phyloP scores from a whole-genome alignment of 2,888 invertebrate genomes.

The Ethmia dodecea region DNA sequence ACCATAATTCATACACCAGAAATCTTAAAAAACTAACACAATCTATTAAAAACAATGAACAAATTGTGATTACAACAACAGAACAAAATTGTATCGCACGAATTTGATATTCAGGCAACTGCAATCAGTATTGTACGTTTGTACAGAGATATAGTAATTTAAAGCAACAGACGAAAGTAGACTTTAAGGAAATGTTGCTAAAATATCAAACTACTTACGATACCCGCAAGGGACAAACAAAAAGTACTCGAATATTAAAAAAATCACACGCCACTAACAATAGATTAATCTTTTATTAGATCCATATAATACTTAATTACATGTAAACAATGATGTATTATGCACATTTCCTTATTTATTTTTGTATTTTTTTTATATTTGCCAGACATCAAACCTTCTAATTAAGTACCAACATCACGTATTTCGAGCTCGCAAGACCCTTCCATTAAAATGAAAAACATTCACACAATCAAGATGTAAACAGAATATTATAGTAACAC shows the following conservation, averaged over 20 bases:
- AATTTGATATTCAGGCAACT: no score
- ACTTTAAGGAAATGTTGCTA: slow-evolving; percentile 6
- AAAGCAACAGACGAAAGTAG: slow-evolving; percentile 1
- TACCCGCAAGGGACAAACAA: slow-evolving; percentile 26
- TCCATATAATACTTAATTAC: slow-evolving; percentile 31
- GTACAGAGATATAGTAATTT: neutral
- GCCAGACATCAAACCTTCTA: slow-evolving; percentile 30
- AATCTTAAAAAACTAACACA: slow-evolving; percentile 22
- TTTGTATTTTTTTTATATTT: slow-evolving; percentile 30
- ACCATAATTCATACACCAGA: slow-evolving; percentile 20
- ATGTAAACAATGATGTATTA: slow-evolving; percentile 37
- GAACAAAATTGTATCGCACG: no score
- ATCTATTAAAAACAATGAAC: slow-evolving; percentile 30
- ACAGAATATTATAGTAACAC: slow-evolving; percentile 1
- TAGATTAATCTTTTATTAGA: slow-evolving; percentile 19
- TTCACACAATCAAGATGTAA: neutral
- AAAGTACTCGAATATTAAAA: slow-evolving; percentile 21
- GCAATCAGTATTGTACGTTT: no score
- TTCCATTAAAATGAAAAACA: no score
- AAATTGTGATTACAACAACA: slow-evolving; percentile 31
- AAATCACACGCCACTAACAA: slow-evolving; percentile 29
- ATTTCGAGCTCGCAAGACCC: no score
- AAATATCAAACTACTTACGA: slow-evolving; percentile 28
- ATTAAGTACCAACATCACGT: slow-evolving; percentile 47
- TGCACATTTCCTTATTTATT: slow-evolving; percentile 42